Base-by-base conservation (phyloP, 2,113 vertebrate species). In the Astatoreochromis straeleni region DNA sequence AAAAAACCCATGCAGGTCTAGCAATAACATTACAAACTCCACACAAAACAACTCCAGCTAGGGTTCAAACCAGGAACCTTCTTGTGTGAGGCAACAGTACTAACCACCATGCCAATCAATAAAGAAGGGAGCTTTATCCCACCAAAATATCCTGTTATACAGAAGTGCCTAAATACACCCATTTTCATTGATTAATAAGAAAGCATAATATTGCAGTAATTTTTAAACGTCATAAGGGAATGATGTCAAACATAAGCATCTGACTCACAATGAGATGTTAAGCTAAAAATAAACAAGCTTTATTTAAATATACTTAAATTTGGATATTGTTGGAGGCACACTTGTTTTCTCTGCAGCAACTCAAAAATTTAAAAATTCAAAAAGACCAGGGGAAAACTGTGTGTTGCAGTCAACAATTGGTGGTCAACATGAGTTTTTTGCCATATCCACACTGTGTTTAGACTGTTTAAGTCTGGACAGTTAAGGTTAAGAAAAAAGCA, bases 241-340 rank as follows among this genome's bases (percentile, higher is more conserved):
- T 65, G 31, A 21, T 38, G 63, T 35, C 6, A 12, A 35, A 65
- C 10, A n/a, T n/a, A 65, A 65, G 31, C 35, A 68, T 68, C 33
- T 68, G 35, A 68, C 29, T 68, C 63, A 68, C 33, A 68, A 21
- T 68, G 19, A 68, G 31, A 65, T n/a, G 17, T 65, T 65, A 68
- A 40, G 19, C 7, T 68, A 40, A 68, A 38, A 21, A 68, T 0
- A 2, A 68, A 68, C 33, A 68, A 0, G 63, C 33, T 68, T 21
- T n/a, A 21, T 68, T 68, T 68, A 38, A 40, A 68, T 68, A 68
- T 38, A 1, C 63, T 68, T 21, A 1, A 3, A 68, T 21, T 68
- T 68, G 10, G 33, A 38, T 13, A 7, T 68, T 38, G 19, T 21
- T 65, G 33, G 1, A 65, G 60, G 9, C 17, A 65, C 60, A n/a